phyloP scores from a whole-genome alignment of 2,113 vertebrate genomes.

The Etheostoma spectabile region DNA sequence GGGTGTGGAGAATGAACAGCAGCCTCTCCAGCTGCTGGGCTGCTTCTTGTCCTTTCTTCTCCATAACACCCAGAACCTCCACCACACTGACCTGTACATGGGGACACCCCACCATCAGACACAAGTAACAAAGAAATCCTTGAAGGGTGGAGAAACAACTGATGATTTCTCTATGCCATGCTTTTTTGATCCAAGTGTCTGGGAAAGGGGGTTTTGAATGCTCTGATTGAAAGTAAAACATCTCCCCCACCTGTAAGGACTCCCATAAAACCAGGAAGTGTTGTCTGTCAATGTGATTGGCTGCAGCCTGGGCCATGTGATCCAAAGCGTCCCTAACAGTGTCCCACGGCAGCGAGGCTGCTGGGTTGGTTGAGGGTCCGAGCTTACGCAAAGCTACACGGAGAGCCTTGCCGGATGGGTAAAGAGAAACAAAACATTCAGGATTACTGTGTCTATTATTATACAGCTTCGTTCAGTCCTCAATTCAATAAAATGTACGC shows the following conservation, averaged over 20 bases:
- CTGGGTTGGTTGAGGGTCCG: slow-evolving; percentile 85
- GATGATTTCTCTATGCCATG: too few relatives aligned
- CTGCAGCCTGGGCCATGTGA: slow-evolving; percentile 88
- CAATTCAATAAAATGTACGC: neutral
- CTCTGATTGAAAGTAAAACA: neutral
- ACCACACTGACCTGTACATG: slow-evolving; percentile 59
- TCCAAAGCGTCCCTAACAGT: slow-evolving; percentile 87
- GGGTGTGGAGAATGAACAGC: slow-evolving; percentile 86
- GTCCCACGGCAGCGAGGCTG: slow-evolving; percentile 86
- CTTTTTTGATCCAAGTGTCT: too few relatives aligned
- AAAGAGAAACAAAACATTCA: neutral
- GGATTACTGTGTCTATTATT: neutral
- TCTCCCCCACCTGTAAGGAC: slow-evolving; percentile 84
- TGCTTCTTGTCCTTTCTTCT: slow-evolving; percentile 64
- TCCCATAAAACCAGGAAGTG: slow-evolving; percentile 90
- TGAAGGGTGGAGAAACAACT: neutral
- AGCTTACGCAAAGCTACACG: slow-evolving; percentile 89
- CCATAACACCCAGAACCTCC: slow-evolving; percentile 60
- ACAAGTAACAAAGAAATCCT: neutral
- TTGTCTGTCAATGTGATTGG: slow-evolving; percentile 85
- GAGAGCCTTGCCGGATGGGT: slow-evolving; percentile 82
- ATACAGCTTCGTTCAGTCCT: neutral
- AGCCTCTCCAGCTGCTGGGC: slow-evolving; percentile 90
- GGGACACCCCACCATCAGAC: neutral
- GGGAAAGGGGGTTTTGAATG: neutral